These are phyloP conservation scores for Coenonympha glycerion DNA, from an alignment of 2,888 invertebrate genomes.

Conservation along the genomic window DNA sequence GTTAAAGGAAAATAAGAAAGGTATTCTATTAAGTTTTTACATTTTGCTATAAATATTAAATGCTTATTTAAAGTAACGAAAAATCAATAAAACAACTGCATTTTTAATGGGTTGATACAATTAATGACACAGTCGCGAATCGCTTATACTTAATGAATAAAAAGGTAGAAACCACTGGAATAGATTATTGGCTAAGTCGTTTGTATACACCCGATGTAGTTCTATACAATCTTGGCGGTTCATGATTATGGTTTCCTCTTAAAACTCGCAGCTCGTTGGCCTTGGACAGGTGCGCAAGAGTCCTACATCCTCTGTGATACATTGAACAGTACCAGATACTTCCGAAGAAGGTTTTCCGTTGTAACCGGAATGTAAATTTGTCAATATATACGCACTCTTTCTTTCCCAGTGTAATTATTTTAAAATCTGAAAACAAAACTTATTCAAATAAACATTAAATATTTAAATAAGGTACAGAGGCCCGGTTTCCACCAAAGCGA, in stretches of 20 bases:
- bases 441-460: no score
- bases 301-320: neutral
- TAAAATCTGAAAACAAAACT: slow-evolving; percentile 8
- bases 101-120: no score
- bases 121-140: no score
- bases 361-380: slow-evolving; percentile 9
- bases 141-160: no score
- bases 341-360: neutral
- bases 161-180: no score
- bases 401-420: slow-evolving; percentile 10
- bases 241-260: neutral
- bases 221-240: neutral
- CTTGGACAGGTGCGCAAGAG: neutral
- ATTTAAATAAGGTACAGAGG: no score
- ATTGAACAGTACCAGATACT: slow-evolving; percentile 1
- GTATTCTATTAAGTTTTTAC: no score
- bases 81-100: no score
- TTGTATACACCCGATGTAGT: neutral
- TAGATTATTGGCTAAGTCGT: neutral
- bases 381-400: slow-evolving; percentile 6
- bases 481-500: no score
- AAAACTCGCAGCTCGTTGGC: neutral
- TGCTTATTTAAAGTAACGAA: no score
- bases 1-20: no score
- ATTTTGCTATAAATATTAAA: no score